Percentiles rank a stretch among this genome's conserved stretches.
Conservation (phyloP, 2,797 vertebrate genomes). For the Anniella stebbinsi region DNA sequence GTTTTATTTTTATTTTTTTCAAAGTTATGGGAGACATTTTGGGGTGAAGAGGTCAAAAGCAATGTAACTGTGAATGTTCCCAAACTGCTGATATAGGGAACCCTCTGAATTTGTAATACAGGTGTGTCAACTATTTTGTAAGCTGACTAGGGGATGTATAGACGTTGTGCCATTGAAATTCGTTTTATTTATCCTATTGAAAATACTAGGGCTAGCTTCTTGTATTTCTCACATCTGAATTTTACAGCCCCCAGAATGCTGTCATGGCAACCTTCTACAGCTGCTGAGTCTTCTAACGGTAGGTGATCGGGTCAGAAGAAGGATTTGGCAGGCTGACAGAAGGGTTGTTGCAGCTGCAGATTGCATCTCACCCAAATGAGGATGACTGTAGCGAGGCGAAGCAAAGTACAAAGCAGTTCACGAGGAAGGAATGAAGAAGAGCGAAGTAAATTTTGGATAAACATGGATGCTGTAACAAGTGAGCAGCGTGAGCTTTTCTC, state of each 20-base stretch:
- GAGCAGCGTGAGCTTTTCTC: not conserved
- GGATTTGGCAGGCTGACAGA: not conserved
- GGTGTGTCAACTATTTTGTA: not conserved
- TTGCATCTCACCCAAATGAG: not conserved
- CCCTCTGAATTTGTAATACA: not conserved
- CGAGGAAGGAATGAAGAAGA: not conserved
- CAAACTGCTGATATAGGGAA: not conserved
- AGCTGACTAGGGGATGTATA: not conserved
- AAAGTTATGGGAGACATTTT: no score
- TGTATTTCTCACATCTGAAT: not conserved
- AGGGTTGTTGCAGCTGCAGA: no score
- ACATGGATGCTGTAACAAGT: no score
- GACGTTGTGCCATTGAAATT: not conserved
- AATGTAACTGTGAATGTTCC: not conserved
- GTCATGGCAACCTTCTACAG: constrained; percentile 6
- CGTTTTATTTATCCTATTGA: not conserved
- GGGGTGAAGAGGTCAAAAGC: no score
- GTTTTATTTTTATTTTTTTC: not conserved
- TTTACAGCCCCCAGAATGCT: not conserved
- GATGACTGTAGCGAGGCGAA: not conserved
- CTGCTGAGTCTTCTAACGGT: not conserved
- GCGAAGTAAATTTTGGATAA: not conserved
- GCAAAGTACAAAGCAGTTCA: not conserved
- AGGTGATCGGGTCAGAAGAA: not conserved
- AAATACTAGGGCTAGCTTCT: not conserved